Evolutionary conservation across 2,888 invertebrate species (phyloP).

Genomic region (Itoplectis maculator): DNA sequence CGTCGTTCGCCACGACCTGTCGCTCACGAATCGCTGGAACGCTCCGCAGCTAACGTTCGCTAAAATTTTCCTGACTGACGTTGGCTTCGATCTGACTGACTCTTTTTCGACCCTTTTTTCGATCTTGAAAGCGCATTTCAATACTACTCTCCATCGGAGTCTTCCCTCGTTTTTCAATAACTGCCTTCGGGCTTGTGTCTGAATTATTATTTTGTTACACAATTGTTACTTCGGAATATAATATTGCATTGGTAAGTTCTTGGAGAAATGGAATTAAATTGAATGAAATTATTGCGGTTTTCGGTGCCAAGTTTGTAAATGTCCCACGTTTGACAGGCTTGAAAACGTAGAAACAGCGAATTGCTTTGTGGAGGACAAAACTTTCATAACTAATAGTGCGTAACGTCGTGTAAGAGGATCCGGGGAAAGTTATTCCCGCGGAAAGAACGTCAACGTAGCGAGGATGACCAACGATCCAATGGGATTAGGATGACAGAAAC

Average conservation of each 20-base stretch:
- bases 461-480: constrained; percentile 37
- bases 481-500: constrained; percentile 52
- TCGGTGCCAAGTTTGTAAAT: neutral
- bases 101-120: neutral
- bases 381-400: constrained; percentile 10
- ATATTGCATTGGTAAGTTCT: neutral
- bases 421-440: constrained; percentile 36
- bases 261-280: neutral
- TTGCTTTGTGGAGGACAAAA: constrained; percentile 6
- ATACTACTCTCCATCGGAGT: neutral
- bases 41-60: neutral
- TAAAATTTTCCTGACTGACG: constrained; percentile 12
- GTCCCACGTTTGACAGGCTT: neutral
- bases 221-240: neutral
- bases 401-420: constrained; percentile 28
- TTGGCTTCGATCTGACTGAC: neutral
- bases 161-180: neutral
- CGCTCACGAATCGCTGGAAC: constrained; percentile 36
- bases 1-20: constrained; percentile 14
- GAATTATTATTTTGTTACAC: no score
- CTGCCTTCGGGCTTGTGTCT: neutral
- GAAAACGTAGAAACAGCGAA: neutral
- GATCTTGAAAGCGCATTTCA: neutral
- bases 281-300: neutral
- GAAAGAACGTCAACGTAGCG: constrained; percentile 34